Conservation (phyloP, 2,113 vertebrate genomes). For the Oophaga pumilio region DNA sequence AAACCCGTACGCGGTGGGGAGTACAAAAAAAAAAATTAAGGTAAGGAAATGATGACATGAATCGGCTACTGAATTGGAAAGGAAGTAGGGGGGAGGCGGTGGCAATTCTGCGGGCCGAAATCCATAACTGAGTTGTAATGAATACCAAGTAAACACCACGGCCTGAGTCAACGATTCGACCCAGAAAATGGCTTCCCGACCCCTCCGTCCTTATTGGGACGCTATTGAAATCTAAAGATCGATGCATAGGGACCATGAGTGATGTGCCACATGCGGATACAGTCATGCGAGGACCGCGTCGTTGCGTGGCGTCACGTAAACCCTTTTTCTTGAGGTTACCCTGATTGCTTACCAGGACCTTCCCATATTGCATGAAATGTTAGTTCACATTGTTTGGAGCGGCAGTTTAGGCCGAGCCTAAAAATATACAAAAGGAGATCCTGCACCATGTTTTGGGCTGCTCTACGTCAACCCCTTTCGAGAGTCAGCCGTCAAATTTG, state of each 20-base stretch:
- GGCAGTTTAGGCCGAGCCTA: not conserved
- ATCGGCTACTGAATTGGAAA: not conserved
- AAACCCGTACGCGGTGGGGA: not conserved
- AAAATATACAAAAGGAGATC: not conserved
- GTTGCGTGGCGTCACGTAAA: not conserved
- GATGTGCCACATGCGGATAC: not conserved
- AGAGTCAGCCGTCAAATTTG: not conserved
- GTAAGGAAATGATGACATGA: not conserved
- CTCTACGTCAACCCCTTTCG: not conserved
- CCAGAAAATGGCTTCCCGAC: not conserved
- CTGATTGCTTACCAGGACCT: not conserved
- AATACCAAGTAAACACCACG: not conserved
- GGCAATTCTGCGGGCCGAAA: not conserved
- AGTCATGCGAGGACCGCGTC: not conserved
- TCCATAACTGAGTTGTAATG: not conserved
- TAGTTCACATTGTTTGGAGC: conserved; percentile 20
- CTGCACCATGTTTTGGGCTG: conserved; percentile 10
- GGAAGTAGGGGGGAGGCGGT: not conserved
- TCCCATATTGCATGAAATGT: not conserved
- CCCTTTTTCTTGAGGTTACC: conserved; percentile 7
- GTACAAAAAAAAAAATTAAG: not conserved
- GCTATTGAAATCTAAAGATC: not conserved
- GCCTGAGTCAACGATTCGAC: not conserved
- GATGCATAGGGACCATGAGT: not conserved
- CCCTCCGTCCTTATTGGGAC: not conserved